Percentiles rank a stretch among this genome's conserved stretches.
These are phyloP conservation scores for Pammene aurita DNA, from an alignment of 2,888 invertebrate species.

Conservation along the genomic window DNA sequence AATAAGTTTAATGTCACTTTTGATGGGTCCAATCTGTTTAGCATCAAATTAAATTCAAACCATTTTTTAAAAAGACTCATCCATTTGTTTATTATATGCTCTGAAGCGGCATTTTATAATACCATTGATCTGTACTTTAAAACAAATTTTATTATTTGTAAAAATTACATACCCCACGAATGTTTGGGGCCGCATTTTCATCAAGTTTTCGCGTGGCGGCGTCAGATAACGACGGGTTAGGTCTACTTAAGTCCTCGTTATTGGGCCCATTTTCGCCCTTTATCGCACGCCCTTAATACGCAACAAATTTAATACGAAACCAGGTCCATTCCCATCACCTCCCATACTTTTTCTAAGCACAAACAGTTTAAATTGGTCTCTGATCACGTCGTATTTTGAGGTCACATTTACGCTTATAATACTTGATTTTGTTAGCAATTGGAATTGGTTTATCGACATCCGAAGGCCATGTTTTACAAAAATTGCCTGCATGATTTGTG, in stretches of 20 bases:
- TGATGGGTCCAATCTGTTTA: too few species aligned
- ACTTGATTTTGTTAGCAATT: not conserved
- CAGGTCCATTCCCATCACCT: not conserved
- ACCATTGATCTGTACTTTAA: too few species aligned
- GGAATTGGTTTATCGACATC: not conserved
- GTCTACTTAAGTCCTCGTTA: conserved; percentile 31
- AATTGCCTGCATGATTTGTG: conserved; percentile 4
- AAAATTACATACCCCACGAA: not conserved
- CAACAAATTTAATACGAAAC: conserved; percentile 37
- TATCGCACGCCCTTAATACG: conserved; percentile 32
- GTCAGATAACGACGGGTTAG: conserved; percentile 24
- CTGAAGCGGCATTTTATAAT: too few species aligned
- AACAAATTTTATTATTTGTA: too few species aligned
- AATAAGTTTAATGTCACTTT: too few species aligned
- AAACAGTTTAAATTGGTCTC: too few species aligned
- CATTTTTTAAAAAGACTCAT: too few species aligned
- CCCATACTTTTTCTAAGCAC: too few species aligned
- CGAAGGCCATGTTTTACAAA: not conserved
- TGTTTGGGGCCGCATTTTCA: not conserved
- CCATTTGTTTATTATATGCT: too few species aligned
- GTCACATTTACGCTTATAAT: too few species aligned
- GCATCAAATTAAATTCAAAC: too few species aligned
- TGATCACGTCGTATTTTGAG: not conserved
- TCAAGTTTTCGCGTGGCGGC: conserved; percentile 10
- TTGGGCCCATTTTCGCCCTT: conserved; percentile 22